Percentiles rank a stretch among this genome's conserved stretches.
phyloP scores from a whole-genome alignment of 2,797 vertebrate genomes.

The Poecile montanus region DNA sequence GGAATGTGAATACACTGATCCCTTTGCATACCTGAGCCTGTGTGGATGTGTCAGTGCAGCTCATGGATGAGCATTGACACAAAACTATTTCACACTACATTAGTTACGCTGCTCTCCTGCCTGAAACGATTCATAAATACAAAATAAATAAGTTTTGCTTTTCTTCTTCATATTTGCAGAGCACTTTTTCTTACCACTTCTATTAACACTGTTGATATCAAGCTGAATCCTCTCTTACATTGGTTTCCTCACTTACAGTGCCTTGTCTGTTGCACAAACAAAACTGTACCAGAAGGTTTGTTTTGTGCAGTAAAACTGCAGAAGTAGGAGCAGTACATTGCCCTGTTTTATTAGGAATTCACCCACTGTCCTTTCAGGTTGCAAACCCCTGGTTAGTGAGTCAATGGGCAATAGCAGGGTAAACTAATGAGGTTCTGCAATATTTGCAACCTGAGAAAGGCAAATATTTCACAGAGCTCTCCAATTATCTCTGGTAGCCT shows the following conservation, averaged over 20 bases:
- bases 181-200: background rate
- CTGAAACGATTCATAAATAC: background rate
- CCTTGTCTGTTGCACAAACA: background rate
- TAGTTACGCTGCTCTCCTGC: background rate
- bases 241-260: background rate
- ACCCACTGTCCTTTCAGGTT: background rate
- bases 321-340: background rate
- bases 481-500: constrained; percentile 55
- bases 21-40: background rate
- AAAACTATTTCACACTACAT: background rate
- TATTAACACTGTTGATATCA: background rate
- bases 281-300: background rate
- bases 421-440: constrained; percentile 32
- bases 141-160: background rate
- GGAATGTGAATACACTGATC: accelerated
- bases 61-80: background rate
- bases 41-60: accelerated
- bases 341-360: constrained; percentile 12
- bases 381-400: background rate
- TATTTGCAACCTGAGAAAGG: constrained; percentile 41
- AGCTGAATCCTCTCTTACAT: background rate
- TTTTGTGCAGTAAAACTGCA: background rate
- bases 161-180: background rate
- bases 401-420: background rate
- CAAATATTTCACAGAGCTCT: constrained; percentile 51